phyloP scores from a whole-genome alignment of 2,797 vertebrate species.

The Clangula hyemalis region DNA sequence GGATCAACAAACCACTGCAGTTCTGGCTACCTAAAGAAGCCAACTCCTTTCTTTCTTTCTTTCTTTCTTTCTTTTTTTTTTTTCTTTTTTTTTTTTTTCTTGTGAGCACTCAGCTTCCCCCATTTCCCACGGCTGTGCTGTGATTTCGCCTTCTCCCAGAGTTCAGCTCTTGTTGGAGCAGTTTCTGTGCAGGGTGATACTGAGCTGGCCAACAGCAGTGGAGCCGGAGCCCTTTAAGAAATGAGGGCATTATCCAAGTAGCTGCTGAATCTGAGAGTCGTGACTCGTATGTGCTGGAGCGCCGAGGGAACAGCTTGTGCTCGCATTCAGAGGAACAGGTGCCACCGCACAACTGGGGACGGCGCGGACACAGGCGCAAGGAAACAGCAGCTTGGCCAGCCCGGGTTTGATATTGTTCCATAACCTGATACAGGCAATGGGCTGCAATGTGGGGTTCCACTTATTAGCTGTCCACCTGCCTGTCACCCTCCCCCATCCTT shows the following conservation, averaged over 20 bases:
- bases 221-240: conserved; percentile 30
- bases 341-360: conserved; percentile 3
- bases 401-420: neutral
- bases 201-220: neutral
- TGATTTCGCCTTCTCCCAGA: neutral
- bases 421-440: neutral
- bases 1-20: neutral
- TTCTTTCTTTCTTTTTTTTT: too few species aligned
- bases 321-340: conserved; percentile 16
- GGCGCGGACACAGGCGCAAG: rapidly evolving
- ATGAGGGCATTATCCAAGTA: conserved; percentile 7
- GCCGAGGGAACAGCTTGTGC: conserved; percentile 34
- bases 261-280: conserved; percentile 17
- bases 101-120: neutral
- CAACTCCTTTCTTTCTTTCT: neutral
- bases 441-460: neutral
- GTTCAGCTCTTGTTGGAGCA: neutral
- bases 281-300: neutral
- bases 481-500: neutral
- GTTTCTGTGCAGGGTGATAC: rapidly evolving
- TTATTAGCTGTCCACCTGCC: neutral
- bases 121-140: neutral
- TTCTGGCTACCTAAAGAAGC: neutral
- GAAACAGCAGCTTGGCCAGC: neutral
- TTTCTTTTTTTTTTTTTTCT: neutral